Evolutionary conservation across 2,888 invertebrate genomes (phyloP), one percentile per base, ranked within the genome.

Genomic region (Hydrotaea cyrtoneurina): DNA sequence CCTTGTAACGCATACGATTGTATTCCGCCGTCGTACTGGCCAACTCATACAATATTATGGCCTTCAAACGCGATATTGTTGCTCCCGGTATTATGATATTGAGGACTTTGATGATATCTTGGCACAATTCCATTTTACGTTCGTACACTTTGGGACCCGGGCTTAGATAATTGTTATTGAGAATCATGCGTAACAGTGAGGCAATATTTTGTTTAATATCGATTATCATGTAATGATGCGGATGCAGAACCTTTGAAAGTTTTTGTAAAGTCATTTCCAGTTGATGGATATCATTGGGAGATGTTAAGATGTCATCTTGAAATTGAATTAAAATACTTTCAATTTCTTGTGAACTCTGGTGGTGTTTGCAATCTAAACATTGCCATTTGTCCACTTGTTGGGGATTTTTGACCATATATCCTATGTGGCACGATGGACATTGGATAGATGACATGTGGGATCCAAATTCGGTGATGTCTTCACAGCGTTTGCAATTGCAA

Each of bases 11-110:
- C 71, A 91, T 88, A 3, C 91, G 87, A 36, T 88, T 88, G 23
- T 96, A 89, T 87, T 95, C 94, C 3, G 95, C 93, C 86, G 94
- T 93, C 0, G 96, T 94, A n/a, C 94, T 94, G 88, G 96, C 96
- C 86, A 96, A 92, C 90, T 97, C 97, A 88, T 96, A 97, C 55
- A 96, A 89, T 5, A 95, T 94, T 74, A 97, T 95, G 0, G 95
- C 96, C 94, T 90, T 91, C 1, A 91, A 76, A 1, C 92, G 87
- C 0, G 91, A 91, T 69, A 92, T 89, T 17, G 26, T 39, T 31
- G 31, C 31, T 1, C 91, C 92, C 0, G 96, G 96, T 83, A 95
- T 95, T 1, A 96, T 90, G 39, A 94, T 93, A 83, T 95, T 94
- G 0, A 96, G 90, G 0, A 96, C 94, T 0, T 93, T 91, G 39